phyloP scores from a whole-genome alignment of 2,888 invertebrate species.

The Zaprionus lineosus region DNA sequence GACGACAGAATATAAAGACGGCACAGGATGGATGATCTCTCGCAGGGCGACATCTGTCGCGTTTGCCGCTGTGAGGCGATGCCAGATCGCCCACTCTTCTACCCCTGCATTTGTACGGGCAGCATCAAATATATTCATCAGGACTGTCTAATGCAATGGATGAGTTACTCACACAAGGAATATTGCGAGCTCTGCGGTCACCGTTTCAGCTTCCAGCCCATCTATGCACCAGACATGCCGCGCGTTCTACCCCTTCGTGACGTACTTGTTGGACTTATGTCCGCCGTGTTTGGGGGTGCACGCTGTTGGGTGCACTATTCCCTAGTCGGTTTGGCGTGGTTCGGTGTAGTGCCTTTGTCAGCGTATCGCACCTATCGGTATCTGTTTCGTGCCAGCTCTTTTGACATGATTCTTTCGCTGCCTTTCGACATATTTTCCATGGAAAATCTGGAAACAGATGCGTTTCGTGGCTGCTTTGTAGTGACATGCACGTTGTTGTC shows the following conservation, averaged over 20 bases:
- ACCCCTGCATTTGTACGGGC: constrained; percentile 99
- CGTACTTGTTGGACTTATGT: constrained; percentile 93
- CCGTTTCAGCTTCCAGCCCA: constrained; percentile 98
- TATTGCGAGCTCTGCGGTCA: constrained; percentile 99
- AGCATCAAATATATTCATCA: constrained; percentile 99
- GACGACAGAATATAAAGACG: constrained; percentile 2
- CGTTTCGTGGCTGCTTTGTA: constrained; percentile 97
- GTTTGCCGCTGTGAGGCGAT: constrained; percentile 98
- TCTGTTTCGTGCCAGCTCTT: constrained; percentile 93
- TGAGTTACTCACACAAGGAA: constrained; percentile 98
- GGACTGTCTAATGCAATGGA: constrained; percentile 99
- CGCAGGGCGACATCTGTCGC: constrained; percentile 92
- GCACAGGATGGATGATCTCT: constrained; percentile 80
- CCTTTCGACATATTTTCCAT: constrained; percentile 96
- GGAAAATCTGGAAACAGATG: constrained; percentile 95
- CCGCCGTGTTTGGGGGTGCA: constrained; percentile 95
- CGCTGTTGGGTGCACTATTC: constrained; percentile 99
- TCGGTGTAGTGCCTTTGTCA: constrained; percentile 97
- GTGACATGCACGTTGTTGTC: constrained; percentile 97
- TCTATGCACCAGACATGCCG: constrained; percentile 99
- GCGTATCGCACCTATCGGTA: constrained; percentile 98
- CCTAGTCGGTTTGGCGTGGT: constrained; percentile 97
- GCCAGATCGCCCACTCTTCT: constrained; percentile 95
- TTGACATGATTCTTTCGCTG: constrained; percentile 91
- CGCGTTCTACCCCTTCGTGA: constrained; percentile 95